A percentile compares a stretch with the other conserved stretches of the same genome.
These are phyloP conservation scores for Hephaestus fuliginosus DNA, from an alignment of 2,797 vertebrate genomes.

Conservation along the genomic window DNA sequence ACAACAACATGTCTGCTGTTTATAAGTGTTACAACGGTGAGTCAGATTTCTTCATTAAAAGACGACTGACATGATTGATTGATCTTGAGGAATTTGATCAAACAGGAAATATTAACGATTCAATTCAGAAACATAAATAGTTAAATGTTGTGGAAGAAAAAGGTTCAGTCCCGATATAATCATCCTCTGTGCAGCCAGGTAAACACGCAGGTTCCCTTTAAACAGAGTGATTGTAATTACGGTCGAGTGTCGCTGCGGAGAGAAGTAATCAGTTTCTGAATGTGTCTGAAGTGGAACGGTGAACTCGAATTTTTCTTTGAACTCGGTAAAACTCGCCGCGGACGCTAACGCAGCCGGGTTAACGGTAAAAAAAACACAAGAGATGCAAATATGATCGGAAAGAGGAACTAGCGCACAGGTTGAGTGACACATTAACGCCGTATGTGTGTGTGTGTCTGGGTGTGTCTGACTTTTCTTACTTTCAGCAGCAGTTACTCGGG, in stretches of 20 bases:
- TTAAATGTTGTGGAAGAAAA: too few relatives aligned
- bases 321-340: not conserved
- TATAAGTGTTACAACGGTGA: not conserved
- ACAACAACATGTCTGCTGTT: not conserved
- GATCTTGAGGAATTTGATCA: not conserved
- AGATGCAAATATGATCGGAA: constrained; percentile 47
- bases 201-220: not conserved
- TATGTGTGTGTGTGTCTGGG: constrained; percentile 21
- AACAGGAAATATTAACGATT: too few relatives aligned
- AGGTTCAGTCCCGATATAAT: not conserved
- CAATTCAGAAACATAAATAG: not conserved
- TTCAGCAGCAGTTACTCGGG: too few relatives aligned
- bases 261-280: not conserved
- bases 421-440: not conserved
- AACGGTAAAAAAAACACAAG: not conserved
- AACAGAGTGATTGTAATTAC: not conserved
- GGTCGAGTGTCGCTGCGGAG: not conserved
- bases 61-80: not conserved
- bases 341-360: not conserved
- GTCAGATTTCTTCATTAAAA: not conserved
- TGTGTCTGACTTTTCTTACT: too few relatives aligned
- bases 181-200: not conserved
- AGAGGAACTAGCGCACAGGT: constrained; percentile 25
- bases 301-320: not conserved
- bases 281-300: not conserved